Conservation (phyloP, 2,113 vertebrate species). For the Cynopterus brachyotis region DNA sequence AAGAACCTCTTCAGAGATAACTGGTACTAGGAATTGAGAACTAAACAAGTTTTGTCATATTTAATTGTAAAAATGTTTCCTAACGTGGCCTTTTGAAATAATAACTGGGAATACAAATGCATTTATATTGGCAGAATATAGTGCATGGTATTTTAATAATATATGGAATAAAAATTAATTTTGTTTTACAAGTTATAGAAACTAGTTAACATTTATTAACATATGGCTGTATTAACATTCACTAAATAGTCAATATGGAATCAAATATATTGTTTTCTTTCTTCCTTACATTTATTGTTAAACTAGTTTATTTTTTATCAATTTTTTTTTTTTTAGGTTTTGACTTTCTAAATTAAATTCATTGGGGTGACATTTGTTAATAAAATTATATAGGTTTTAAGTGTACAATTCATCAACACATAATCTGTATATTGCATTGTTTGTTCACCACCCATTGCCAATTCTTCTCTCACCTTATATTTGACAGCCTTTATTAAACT, state of each 20-base stretch:
- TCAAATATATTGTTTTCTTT: background rate
- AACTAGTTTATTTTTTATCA: too few relatives aligned
- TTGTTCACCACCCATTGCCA: too few relatives aligned
- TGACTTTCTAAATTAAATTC: too few relatives aligned
- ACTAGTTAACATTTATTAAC: background rate
- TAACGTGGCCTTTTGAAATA: slow-evolving; percentile 38
- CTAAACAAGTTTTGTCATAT: background rate
- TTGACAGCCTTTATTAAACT: too few relatives aligned
- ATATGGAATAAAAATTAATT: background rate
- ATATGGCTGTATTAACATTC: background rate
- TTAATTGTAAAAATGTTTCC: background rate
- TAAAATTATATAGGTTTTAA: too few relatives aligned
- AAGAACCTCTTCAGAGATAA: slow-evolving; percentile 41
- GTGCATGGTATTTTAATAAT: background rate
- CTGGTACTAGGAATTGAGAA: background rate
- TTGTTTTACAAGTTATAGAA: slow-evolving; percentile 15
- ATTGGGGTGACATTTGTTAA: too few relatives aligned
- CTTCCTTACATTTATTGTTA: background rate
- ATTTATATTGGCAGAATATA: background rate
- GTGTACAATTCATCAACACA: too few relatives aligned
- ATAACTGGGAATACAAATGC: background rate
- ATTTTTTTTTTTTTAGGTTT: too few relatives aligned
- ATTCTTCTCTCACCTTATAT: too few relatives aligned
- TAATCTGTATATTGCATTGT: too few relatives aligned
- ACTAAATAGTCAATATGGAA: background rate